These are phyloP conservation scores for Hydrochoerus hydrochaeris DNA, from an alignment of 2,113 vertebrate genomes.

Conservation along the genomic window DNA sequence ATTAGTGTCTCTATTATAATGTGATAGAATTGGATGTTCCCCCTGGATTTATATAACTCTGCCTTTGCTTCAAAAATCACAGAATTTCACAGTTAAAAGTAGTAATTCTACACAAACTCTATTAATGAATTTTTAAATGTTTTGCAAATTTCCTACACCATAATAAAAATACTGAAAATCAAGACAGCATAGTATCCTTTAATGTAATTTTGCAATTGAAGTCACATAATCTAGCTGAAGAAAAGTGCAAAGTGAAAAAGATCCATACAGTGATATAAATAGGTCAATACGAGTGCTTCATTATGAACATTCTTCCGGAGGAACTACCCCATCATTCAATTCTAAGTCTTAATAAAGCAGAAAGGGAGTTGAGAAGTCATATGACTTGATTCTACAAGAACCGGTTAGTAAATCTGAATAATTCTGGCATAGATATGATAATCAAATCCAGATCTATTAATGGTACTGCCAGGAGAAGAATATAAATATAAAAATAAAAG, in stretches of 20 bases:
- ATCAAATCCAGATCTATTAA: conserved; percentile 70
- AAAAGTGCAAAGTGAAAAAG: not conserved
- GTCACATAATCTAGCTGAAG: not conserved
- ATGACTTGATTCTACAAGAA: conserved; percentile 68
- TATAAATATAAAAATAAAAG: conserved; percentile 78
- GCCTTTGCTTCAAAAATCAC: conserved; percentile 68
- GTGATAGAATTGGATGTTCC: conserved; percentile 72
- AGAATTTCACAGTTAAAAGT: conserved; percentile 59
- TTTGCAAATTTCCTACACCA: conserved; percentile 22
- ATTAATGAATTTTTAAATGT: conserved; percentile 39
- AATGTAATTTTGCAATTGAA: conserved; percentile 10
- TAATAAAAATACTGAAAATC: not conserved
- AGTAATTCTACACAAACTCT: conserved; percentile 30
- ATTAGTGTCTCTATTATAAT: conserved; percentile 79
- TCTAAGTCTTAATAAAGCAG: conserved; percentile 52
- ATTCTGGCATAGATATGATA: conserved; percentile 58
- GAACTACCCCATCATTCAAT: conserved; percentile 26
- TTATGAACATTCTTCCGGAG: conserved; percentile 42
- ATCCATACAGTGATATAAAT: not conserved
- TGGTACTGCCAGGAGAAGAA: conserved; percentile 8
- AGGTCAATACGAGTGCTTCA: not conserved
- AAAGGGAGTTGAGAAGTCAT: conserved; percentile 15
- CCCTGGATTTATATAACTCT: conserved; percentile 72
- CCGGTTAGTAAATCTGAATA: conserved; percentile 57
- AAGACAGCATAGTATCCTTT: not conserved